Evolutionary conservation across 1,140 invertebrate species (phyloP).

Genomic region (Brachystomella parvula): DNA sequence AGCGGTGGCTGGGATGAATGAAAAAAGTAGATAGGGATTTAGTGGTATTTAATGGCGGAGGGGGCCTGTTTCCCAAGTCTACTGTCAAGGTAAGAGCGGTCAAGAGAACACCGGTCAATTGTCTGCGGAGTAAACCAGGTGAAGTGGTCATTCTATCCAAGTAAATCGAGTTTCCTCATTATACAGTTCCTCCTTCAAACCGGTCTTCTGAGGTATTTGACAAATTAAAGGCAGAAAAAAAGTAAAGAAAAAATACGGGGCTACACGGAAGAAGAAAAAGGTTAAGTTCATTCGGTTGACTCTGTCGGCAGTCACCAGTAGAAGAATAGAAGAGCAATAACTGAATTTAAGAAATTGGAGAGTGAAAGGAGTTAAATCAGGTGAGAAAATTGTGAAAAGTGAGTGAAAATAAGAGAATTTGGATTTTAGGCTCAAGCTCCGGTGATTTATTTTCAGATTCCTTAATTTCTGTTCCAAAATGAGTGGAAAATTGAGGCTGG

Average conservation of each 20-base stretch:
- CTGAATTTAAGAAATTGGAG: constrained; percentile 6
- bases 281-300: neutral
- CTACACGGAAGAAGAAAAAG: no score
- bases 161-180: neutral
- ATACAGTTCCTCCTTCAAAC: constrained; percentile 14
- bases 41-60: constrained; percentile 25
- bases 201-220: constrained; percentile 18
- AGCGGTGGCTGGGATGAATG: no score
- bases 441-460: neutral
- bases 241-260: constrained; percentile 13
- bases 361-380: neutral
- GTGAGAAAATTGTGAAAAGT: no score
- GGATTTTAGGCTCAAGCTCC: neutral
- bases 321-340: neutral
- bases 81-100: constrained; percentile 28
- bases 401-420: neutral
- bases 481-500: constrained; percentile 26
- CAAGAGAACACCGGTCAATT: constrained; percentile 14
- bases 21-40: no score
- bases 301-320: neutral
- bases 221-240: constrained; percentile 11
- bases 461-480: constrained; percentile 22
- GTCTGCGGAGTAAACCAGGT: constrained; percentile 15
- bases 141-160: neutral
- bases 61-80: constrained; percentile 18